Evolutionary conservation across 2,797 vertebrate species (phyloP).

Genomic region (Rhodeus uyekii): DNA sequence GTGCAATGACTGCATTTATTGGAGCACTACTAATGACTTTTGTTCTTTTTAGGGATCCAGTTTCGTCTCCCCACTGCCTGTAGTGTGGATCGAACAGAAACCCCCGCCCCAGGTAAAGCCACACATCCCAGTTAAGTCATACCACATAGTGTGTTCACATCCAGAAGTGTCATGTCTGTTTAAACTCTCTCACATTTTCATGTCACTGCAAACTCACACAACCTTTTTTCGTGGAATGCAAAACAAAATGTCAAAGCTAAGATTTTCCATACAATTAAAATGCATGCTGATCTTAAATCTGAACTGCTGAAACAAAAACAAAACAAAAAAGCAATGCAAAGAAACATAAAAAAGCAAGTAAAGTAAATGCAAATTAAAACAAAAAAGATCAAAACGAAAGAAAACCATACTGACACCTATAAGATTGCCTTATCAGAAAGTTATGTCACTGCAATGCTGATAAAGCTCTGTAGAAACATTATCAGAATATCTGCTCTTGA

Average conservation of each 20-base stretch:
- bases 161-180: neutral
- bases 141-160: neutral
- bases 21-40: slow-evolving; percentile 62
- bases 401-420: neutral
- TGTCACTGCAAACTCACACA: neutral
- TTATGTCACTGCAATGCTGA: neutral
- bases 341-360: neutral
- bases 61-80: slow-evolving; percentile 84
- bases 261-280: neutral
- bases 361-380: neutral
- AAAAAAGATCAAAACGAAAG: neutral
- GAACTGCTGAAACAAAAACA: neutral
- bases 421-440: neutral
- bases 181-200: neutral
- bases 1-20: slow-evolving; percentile 17
- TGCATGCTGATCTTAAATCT: neutral
- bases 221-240: neutral
- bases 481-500: neutral
- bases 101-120: slow-evolving; percentile 75
- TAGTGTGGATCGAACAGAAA: slow-evolving; percentile 78
- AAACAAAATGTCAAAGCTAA: neutral
- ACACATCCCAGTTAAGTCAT: neutral
- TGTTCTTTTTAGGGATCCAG: slow-evolving; percentile 82
- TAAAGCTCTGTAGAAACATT: neutral
- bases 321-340: neutral